Evolutionary conservation across 2,113 vertebrate species (phyloP), one percentile per base, ranked within the genome.

Genomic region (Rhinoptilus africanus): DNA sequence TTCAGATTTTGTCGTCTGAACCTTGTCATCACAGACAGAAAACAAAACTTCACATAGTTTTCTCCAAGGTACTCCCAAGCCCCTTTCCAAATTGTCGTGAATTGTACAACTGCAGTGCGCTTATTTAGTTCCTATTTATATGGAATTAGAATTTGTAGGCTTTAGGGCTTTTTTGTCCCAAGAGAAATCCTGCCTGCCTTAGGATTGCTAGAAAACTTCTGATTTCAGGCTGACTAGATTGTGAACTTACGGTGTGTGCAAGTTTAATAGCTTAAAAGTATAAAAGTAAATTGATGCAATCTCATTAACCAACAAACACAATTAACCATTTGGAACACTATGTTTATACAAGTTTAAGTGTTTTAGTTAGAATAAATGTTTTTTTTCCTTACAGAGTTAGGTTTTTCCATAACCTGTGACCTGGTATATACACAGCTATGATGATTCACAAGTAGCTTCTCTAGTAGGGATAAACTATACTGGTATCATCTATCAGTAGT

Each of bases 251-350:
- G 39, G 14, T 47, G 21, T 62, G 22, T 85, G 28, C 35, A 71
- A 59, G 28, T 84, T 53, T 77, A 93, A 47, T 67, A 93, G 32
- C 32, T 86, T 83, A 26, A 63, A 95, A 88, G 54, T 83, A 69
- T 91, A 88, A 89, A 88, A 79, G 35, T 69, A 73, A 92, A 92
- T 85, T 90, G 75, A 71, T 64, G 85, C 63, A 68, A 69, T 83
- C 45, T 57, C 57, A 50, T 92, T 90, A 85, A 79, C 23, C 47
- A 85, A 67, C 23, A 88, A 95, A 75, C 57, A 75, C 43, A 93
- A 62, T 79, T 90, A 93, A 80, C 68, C 23, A 43, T 24, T 56
- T 89, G 60, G 16, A 93, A 92, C 48, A n/a, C 27, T 27, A 12
- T 62, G 47, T 77, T 93, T 83, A 74, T 92, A 75, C 37, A 69